Evolutionary conservation across 2,888 invertebrate genomes (phyloP).

Genomic region (Sinodicranocentrus sp.): DNA sequence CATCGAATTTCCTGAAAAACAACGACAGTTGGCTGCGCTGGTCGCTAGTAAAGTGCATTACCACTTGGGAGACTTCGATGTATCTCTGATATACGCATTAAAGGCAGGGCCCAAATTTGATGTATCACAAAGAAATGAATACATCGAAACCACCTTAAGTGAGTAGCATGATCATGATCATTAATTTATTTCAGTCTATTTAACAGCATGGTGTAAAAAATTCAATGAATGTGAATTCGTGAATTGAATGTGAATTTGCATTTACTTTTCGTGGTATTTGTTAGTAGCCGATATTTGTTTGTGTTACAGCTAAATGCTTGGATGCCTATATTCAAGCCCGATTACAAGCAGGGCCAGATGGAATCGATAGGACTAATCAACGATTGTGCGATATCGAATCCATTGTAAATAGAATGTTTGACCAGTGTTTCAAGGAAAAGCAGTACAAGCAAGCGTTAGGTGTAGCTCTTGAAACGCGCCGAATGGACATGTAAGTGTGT

Average conservation of each 20-base stretch:
- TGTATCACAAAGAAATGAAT: slow-evolving; percentile 96
- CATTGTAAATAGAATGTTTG: slow-evolving; percentile 98
- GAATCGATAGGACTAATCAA: slow-evolving; percentile 90
- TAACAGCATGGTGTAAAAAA: too few relatives aligned
- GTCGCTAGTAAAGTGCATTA: slow-evolving; percentile 99
- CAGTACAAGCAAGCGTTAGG: slow-evolving; percentile 98
- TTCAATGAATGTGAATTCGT: too few relatives aligned
- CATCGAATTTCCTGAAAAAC: slow-evolving; percentile 83
- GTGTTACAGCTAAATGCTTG: slow-evolving; percentile 91
- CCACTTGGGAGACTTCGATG: slow-evolving; percentile 97
- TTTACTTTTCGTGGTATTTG: background rate
- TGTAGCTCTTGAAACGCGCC: slow-evolving; percentile 95
- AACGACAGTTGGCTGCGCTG: slow-evolving; percentile 95
- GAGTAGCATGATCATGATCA: slow-evolving; percentile 76
- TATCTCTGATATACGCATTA: slow-evolving; percentile 97
- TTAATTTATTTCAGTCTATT: too few relatives aligned
- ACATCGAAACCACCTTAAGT: slow-evolving; percentile 96
- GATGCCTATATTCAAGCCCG: slow-evolving; percentile 94
- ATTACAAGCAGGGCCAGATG: slow-evolving; percentile 84
- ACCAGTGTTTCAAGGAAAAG: slow-evolving; percentile 94
- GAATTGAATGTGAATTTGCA: too few relatives aligned
- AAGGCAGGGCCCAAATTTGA: slow-evolving; percentile 97
- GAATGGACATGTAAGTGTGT: slow-evolving; percentile 96
- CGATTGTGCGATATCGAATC: slow-evolving; percentile 78
- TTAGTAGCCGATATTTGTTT: too few relatives aligned